These are phyloP conservation scores for Chroicocephalus ridibundus DNA, from an alignment of 2,113 vertebrate genomes.

Conservation along the genomic window DNA sequence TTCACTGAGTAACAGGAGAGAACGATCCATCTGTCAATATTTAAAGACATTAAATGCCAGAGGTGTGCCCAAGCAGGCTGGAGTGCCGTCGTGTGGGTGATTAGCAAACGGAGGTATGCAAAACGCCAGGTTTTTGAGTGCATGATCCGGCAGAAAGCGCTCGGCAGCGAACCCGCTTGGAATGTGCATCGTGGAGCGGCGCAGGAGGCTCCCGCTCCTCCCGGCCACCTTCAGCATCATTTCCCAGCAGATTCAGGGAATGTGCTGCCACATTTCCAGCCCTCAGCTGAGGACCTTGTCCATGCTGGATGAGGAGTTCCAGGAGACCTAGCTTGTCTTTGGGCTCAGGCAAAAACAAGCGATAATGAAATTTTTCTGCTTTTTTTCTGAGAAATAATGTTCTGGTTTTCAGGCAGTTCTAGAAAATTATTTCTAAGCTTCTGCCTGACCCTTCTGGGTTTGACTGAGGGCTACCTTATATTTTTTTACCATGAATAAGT, in stretches of 20 bases:
- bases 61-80: not conserved
- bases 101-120: not conserved
- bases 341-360: not conserved
- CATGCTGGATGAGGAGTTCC: not conserved
- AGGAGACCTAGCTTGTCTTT: not conserved
- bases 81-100: not conserved
- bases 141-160: not conserved
- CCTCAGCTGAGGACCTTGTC: not conserved
- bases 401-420: not conserved
- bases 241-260: not conserved
- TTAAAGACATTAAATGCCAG: not conserved
- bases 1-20: not conserved
- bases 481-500: not conserved
- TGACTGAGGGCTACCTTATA: not conserved
- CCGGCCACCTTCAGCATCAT: not conserved
- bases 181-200: fast-evolving
- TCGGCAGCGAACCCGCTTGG: not conserved
- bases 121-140: not conserved
- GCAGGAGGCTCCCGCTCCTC: not conserved
- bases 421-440: not conserved
- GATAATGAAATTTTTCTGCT: not conserved
- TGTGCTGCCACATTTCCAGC: fast-evolving
- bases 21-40: not conserved
- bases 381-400: not conserved
- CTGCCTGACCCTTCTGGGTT: not conserved